Base-by-base conservation (phyloP, 2,113 vertebrate species). In the Cinclus mexicanus region DNA sequence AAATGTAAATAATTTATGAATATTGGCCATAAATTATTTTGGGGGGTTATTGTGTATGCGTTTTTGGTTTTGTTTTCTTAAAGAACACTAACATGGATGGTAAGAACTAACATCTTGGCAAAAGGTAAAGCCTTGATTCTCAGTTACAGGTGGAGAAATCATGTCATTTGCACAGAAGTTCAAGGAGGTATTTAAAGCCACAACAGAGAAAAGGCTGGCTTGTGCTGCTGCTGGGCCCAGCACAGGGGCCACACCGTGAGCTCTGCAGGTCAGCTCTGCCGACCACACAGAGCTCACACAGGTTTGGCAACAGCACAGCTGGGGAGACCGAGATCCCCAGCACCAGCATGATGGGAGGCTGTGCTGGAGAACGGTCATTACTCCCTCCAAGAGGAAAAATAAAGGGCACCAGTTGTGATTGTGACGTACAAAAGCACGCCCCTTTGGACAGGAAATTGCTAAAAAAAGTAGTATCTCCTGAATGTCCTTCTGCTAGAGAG, bases 1-100 rank as follows among this genome's bases (percentile, higher is more conserved):
- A n/a, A 55, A 50, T 46, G 42, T 80, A 91, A 95, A 79, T 90
- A 81, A 82, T 91, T 95, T 79, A 95, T 61, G 15, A 90, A 78
- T 77, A 68, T 46, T 71, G 26, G 42, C 25, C 56, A 77, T 83
- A 88, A 77, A 93, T 93, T 93, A 96, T 94, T 95, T 59, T 14
- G 55, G 77, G 37, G 1, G 7, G 10, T 57, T 87, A 42, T 11
- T 49, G n/a, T 39, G 39, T 11, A 8, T 8, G 6, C 22, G 39
- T 1, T 75, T 39, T 16, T 37, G 31, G 49, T 21, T 35, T 55
- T 69, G n/a, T 44, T 55, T 71, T 42, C 71, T 60, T 35, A 7
- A 83, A 76, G 25, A 63, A 31, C 25, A 74, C 22, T 21, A 92
- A 83, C 23, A 47, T 0, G 0, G 33, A 52, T 56, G 52, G n/a